Evolutionary conservation across 1,140 invertebrate genomes (phyloP), one percentile per base, ranked within the genome.

Genomic region (Psilanteris sp.): DNA sequence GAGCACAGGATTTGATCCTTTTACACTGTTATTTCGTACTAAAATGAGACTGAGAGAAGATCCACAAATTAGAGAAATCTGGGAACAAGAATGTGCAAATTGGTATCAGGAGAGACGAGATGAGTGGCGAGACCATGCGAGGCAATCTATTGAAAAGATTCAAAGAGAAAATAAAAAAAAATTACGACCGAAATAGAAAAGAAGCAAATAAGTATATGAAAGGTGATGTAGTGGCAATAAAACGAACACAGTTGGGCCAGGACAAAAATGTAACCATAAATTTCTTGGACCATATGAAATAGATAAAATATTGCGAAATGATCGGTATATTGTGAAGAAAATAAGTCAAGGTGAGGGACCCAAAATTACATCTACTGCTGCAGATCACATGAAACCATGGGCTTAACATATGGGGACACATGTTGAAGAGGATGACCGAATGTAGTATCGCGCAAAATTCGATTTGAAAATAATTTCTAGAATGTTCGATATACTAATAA

Each of bases 181-280:
- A 34, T 1, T 79, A 74, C 20, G 55, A 81, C 9, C 27, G 9
- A 3, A 68, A 72, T 14, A 32, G 67, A 9, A 31, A 37, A 4
- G 0, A 8, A 20, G 13, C 62, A 1, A 43, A 0, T 4, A 43
- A 15, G 18, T 78, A 73, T 11, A 27, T 48, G 9, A 75, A 81
- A 81, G 67, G 61, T 36, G 64, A 71, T 62, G 5, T 78, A 10
- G 67, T 81, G 2, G 77, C 74, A 4, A 79, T 81, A 9, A 67
- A 72, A 24, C 8, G 77, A 15, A 79, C 62, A 1, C 70, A 79
- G 43, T 18, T n/a, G 62, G 66, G 11, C 22, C 71, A 13, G 64
- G 68, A 8, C 27, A 66, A 0, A 76, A 76, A 27, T 57, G 74
- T 5, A 36, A 36, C 26, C 9, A 39, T 5, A 72, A 72, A 37